phyloP scores from a whole-genome alignment of 2,797 vertebrate species.

The Lates japonicus region DNA sequence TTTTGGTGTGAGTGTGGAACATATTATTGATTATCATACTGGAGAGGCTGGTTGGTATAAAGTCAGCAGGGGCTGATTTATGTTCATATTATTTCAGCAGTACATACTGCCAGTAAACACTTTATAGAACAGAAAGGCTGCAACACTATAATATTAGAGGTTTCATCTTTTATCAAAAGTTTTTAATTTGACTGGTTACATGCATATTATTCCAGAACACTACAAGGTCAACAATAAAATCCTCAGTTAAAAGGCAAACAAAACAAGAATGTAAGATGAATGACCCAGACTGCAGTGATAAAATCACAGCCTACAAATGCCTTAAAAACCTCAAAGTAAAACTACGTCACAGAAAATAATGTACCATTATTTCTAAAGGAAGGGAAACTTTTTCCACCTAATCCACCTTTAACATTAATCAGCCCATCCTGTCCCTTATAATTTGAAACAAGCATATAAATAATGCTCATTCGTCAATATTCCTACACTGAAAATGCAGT shows the following conservation, averaged over 20 bases:
- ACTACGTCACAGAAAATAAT: too few relatives aligned
- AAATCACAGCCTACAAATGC: neutral
- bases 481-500: neutral
- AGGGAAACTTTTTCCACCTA: too few relatives aligned
- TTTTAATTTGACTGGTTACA: neutral
- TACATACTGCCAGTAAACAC: neutral
- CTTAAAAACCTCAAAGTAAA: too few relatives aligned
- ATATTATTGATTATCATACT: slow-evolving; percentile 9
- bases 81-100: neutral
- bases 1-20: neutral
- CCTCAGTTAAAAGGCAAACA: neutral
- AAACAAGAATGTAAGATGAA: neutral
- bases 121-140: neutral
- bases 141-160: neutral
- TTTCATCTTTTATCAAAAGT: neutral
- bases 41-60: neutral
- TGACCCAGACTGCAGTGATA: neutral
- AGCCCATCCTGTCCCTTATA: neutral
- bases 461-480: neutral
- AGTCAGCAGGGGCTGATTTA: slow-evolving; percentile 8
- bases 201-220: neutral
- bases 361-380: too few relatives aligned
- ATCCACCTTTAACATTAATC: neutral
- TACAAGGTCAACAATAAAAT: neutral
- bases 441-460: neutral